These are phyloP conservation scores for Clarias platycephalus DNA, from an alignment of 2,797 vertebrate species.

Conservation along the genomic window DNA sequence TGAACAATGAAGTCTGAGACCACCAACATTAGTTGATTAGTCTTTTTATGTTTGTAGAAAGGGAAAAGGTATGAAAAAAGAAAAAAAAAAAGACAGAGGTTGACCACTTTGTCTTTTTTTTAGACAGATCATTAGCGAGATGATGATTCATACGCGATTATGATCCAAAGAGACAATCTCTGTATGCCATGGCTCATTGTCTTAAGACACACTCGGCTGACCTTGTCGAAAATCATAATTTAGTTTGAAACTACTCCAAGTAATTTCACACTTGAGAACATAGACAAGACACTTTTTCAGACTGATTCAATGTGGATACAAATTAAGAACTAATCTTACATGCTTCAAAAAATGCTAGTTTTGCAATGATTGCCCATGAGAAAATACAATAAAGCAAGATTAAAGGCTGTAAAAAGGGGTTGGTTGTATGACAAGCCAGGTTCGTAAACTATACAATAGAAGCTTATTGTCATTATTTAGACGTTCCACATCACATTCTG, in stretches of 20 bases:
- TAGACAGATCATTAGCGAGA: constrained; percentile 23
- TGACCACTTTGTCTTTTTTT: constrained; percentile 16
- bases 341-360: background rate
- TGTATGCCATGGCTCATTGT: constrained; percentile 15
- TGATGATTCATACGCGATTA: constrained; percentile 23
- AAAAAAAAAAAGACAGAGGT: background rate
- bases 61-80: background rate
- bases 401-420: constrained; percentile 17
- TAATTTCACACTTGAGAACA: constrained; percentile 15
- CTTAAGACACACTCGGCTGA: background rate
- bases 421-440: constrained; percentile 15
- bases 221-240: background rate
- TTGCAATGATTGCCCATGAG: constrained; percentile 1
- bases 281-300: background rate
- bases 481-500: background rate
- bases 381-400: constrained; percentile 20
- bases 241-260: constrained; percentile 17
- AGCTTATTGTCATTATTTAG: constrained; percentile 38
- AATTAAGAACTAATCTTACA: background rate
- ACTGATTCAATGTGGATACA: background rate
- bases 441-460: constrained; percentile 14
- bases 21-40: constrained; percentile 15
- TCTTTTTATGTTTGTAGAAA: constrained; percentile 7
- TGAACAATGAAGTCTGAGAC: background rate
- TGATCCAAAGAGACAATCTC: constrained; percentile 19